Percentiles rank a stretch among this genome's conserved stretches.
These are phyloP conservation scores for Grammomys surdaster DNA, from an alignment of 2,113 vertebrate species.

Conservation along the genomic window DNA sequence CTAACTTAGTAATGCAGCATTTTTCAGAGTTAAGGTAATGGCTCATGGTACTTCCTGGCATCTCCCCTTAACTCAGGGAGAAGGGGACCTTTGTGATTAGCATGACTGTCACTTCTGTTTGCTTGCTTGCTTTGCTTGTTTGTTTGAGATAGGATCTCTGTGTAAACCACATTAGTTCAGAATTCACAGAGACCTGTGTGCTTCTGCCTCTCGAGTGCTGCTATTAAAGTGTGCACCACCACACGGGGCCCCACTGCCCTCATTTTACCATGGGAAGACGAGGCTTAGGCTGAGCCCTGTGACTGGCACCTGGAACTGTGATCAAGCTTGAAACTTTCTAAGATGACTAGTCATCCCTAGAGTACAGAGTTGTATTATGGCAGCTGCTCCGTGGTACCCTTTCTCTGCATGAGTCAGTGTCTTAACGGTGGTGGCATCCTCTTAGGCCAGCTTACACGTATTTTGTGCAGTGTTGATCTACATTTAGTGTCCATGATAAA, in stretches of 20 bases:
- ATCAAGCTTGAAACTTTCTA: conserved; percentile 3
- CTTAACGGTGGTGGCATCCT: not conserved
- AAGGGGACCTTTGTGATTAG: not conserved
- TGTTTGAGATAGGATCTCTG: not conserved
- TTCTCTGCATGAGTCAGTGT: not conserved
- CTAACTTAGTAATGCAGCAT: not conserved
- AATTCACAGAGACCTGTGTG: not conserved
- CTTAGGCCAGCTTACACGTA: not conserved
- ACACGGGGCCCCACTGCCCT: not conserved
- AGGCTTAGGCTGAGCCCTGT: not conserved
- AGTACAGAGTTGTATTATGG: not conserved
- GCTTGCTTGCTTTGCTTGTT: not conserved
- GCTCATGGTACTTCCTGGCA: not conserved
- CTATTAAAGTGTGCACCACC: not conserved
- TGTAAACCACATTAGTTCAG: not conserved
- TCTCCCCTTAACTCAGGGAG: not conserved
- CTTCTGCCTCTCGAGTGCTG: not conserved
- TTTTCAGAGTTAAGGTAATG: not conserved
- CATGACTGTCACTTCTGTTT: not conserved
- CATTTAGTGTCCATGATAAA: not conserved
- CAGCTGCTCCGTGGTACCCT: not conserved
- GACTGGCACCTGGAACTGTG: not conserved
- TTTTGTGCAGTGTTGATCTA: not conserved
- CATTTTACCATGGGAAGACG: not conserved
- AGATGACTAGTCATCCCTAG: not conserved